Evolutionary conservation across 2,888 invertebrate genomes (phyloP).

Genomic region (Schrankia costaestrigalis): DNA sequence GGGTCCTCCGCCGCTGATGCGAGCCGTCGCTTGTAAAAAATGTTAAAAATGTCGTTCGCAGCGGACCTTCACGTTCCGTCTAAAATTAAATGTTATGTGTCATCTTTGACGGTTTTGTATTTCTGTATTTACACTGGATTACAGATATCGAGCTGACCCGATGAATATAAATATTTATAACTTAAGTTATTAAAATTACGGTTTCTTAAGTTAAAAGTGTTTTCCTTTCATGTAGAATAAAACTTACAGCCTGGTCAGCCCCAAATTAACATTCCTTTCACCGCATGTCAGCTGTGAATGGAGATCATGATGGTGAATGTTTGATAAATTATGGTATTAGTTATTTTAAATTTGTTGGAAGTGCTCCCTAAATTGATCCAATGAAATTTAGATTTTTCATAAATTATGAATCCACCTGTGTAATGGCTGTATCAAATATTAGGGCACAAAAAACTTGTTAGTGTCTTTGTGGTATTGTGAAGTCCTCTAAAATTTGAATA

Average conservation of each 20-base stretch:
- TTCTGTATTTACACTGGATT: slow-evolving; percentile 82
- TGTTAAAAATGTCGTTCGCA: slow-evolving; percentile 81
- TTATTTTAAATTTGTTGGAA: slow-evolving; percentile 62
- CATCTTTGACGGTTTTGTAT: slow-evolving; percentile 82
- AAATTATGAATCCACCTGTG: slow-evolving; percentile 47
- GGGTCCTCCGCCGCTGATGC: slow-evolving; percentile 61
- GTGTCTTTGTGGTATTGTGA: slow-evolving; percentile 73
- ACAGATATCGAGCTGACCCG: slow-evolving; percentile 82
- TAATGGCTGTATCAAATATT: slow-evolving; percentile 74
- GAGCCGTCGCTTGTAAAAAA: slow-evolving; percentile 81
- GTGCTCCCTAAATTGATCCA: slow-evolving; percentile 59
- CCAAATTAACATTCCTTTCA: slow-evolving; percentile 77
- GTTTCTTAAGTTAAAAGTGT: slow-evolving; percentile 82
- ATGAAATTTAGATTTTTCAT: slow-evolving; percentile 57
- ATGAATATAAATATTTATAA: slow-evolving; percentile 83
- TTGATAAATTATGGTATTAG: slow-evolving; percentile 62
- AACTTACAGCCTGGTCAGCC: slow-evolving; percentile 71
- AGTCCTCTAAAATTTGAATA: slow-evolving; percentile 59
- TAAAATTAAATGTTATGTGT: slow-evolving; percentile 82
- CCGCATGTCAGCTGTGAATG: slow-evolving; percentile 77
- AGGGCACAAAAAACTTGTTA: slow-evolving; percentile 80
- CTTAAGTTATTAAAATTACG: slow-evolving; percentile 83
- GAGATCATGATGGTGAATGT: slow-evolving; percentile 73
- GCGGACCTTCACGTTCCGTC: slow-evolving; percentile 81
- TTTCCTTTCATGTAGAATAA: slow-evolving; percentile 73